Base-by-base conservation (phyloP, 2,888 invertebrate genomes). In the Morinoia aosen region DNA sequence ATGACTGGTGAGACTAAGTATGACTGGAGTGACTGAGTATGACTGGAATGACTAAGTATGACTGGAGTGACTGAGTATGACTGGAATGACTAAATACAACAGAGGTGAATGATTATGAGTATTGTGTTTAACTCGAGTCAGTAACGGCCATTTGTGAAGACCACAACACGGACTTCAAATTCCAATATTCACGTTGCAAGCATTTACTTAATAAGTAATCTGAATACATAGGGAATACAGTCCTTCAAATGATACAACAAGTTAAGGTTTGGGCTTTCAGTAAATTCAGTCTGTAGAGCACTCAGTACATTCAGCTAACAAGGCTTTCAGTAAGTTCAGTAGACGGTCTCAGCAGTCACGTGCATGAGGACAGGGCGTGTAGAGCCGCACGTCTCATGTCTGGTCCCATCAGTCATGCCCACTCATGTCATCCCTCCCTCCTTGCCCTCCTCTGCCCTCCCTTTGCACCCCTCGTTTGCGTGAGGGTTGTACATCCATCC, bases 401-500 rank as follows among this genome's bases (percentile, higher is more conserved):
- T 39, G 7, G 16, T 16, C 48, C 40, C 90, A 90, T 90, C 39
- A 40, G 90, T 90, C 90, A 90, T 90, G 40, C 90, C 90, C 90
- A 48, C 90, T 88, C n/a, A 88, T 88, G n/a, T 25, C 12, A 33
- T 11, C 8, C 39, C 61, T 8, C 61, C 61, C 61, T 61, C 61
- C 61, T 61, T 19, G 19, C 19, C 12, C 61, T 8, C 61, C 61
- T 16, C 12, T 19, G 19, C 19, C 12, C 12, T 8, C 61, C 61
- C 61, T 16, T 2, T 19, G 16, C 61, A 3, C 12, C 12, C 61
- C 61, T 33, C 33, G 33, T 16, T 56, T 57, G 93, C 93, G 93
- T 93, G 93, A 19, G 57, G 11, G 12, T 33, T 57, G 48, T 8
- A 48, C 93, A 93, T 93, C 93, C 93, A 93, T 93, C 93, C 93